Base-by-base conservation (phyloP, 1,140 invertebrate species). In the Bombus confusus region DNA sequence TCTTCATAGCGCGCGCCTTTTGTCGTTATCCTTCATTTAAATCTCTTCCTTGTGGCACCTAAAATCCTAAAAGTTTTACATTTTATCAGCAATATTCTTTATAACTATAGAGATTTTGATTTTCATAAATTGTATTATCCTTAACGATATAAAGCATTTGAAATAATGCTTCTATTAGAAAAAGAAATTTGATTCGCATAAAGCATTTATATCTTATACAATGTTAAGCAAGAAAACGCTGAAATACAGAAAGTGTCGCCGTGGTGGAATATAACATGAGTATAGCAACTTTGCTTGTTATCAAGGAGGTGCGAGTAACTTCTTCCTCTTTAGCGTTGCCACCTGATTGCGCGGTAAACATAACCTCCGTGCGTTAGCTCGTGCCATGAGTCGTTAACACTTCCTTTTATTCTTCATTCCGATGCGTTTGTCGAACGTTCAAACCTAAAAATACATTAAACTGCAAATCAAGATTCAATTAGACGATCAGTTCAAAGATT, bases 1-100 rank as follows among this genome's bases (percentile, higher is more conserved):
- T 96, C 96, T 96, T 96, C 94, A 96, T 96, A 96, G 96, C 95
- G 90, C 94, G 90, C 94, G 94, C 95, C 95, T 94, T 79, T 85
- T 34, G 5, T 39, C 37, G 62, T 81, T 62, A 15, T 52, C 75
- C 57, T 39, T 31, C 37, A 3, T 62, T n/a, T 62, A 28, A 41
- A 62, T 39, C 15, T 13, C 28, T 34, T 22, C 37, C 28, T 72
- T 13, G 28, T 41, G 52, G 5, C 15, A 4, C 25, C 31, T 25
- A 39, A 13, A 52, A 25, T 2, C 9, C 57, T 64, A 41, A 39
- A 31, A 43, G 22, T 41, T 12, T 62, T 22, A 18, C 15, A 47
- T 62, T 34, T n/a, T 39, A 59, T 31, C 39, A 12, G 3, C 9
- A 57, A 59, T 9, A 15, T 59, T 34, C 8, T 9, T 34, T 18